Percentiles rank a stretch among this genome's conserved stretches.
Evolutionary conservation across 2,888 invertebrate species (phyloP).

Genomic region (Ephialtes manifestator): DNA sequence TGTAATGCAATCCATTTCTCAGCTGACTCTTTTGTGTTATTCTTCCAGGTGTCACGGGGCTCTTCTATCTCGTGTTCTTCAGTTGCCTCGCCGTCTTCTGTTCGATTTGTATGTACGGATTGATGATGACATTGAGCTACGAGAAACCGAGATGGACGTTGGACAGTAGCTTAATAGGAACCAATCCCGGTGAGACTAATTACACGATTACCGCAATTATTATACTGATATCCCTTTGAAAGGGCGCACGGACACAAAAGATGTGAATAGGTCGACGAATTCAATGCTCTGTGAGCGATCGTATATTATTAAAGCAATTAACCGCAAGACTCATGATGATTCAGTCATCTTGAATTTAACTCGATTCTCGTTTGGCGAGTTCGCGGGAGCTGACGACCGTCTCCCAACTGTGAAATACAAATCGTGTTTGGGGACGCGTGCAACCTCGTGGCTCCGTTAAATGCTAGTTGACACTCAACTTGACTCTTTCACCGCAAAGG

Average conservation of each 20-base stretch:
- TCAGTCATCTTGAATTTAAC: constrained; percentile 37
- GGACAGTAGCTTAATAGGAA: constrained; percentile 92
- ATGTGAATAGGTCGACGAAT: constrained; percentile 4
- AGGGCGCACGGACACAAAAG: background rate
- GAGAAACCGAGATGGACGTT: constrained; percentile 92
- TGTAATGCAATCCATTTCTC: background rate
- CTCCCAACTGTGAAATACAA: constrained; percentile 28
- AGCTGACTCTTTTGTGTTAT: constrained; percentile 67
- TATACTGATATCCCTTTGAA: constrained; percentile 3
- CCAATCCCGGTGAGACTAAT: constrained; percentile 88
- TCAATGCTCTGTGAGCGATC: constrained; percentile 5
- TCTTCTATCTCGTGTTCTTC: constrained; percentile 97
- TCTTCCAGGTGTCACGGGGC: constrained; percentile 92
- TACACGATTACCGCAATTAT: constrained; percentile 20
- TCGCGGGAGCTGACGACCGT: constrained; percentile 10
- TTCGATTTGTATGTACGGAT: constrained; percentile 94
- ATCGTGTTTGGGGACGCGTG: constrained; percentile 27
- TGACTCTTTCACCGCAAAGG: constrained; percentile 42
- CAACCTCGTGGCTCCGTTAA: constrained; percentile 30
- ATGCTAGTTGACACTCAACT: constrained; percentile 63
- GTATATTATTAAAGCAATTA: constrained; percentile 29
- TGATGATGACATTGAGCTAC: constrained; percentile 90
- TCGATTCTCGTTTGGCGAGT: constrained; percentile 36
- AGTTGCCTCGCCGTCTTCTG: constrained; percentile 93
- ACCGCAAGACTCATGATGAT: constrained; percentile 39